Evolutionary conservation across 2,113 vertebrate genomes (phyloP).

Genomic region (Trichechus manatus): DNA sequence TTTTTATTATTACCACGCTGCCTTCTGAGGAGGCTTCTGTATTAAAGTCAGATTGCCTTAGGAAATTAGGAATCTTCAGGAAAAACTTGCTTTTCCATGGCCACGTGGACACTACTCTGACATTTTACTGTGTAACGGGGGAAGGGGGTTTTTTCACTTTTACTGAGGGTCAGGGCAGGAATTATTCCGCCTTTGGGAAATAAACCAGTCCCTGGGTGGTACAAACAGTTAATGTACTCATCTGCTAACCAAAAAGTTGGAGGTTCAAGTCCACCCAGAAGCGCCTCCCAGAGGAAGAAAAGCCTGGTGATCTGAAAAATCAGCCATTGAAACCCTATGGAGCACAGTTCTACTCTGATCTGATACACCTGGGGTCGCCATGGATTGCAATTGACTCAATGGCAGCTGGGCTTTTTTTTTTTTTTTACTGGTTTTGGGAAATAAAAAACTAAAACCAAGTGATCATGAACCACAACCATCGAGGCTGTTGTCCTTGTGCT

Average conservation of each 20-base stretch:
- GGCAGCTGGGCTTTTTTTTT: not conserved
- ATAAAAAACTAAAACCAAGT: not conserved
- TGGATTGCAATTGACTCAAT: not conserved
- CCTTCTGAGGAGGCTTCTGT: not conserved
- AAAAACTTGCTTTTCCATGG: not conserved
- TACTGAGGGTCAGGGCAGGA: not conserved
- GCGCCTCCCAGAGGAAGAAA: not conserved
- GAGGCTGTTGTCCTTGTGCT: not conserved
- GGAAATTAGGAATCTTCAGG: not conserved
- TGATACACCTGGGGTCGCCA: not conserved
- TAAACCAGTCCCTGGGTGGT: not conserved
- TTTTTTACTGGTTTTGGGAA: not conserved
- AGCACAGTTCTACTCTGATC: not conserved
- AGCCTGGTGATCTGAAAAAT: not conserved
- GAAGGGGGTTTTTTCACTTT: not conserved
- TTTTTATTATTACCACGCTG: slow-evolving; percentile 20
- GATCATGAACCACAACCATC: not conserved
- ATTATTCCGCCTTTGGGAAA: slow-evolving; percentile 21
- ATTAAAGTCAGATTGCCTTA: slow-evolving; percentile 19
- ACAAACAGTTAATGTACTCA: not conserved
- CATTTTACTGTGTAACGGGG: not conserved
- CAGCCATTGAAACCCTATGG: not conserved
- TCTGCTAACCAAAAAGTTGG: not conserved
- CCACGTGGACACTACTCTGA: not conserved
- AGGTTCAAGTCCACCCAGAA: not conserved